Conservation (phyloP, 2,113 vertebrate species). For the Dromaius novaehollandiae region DNA sequence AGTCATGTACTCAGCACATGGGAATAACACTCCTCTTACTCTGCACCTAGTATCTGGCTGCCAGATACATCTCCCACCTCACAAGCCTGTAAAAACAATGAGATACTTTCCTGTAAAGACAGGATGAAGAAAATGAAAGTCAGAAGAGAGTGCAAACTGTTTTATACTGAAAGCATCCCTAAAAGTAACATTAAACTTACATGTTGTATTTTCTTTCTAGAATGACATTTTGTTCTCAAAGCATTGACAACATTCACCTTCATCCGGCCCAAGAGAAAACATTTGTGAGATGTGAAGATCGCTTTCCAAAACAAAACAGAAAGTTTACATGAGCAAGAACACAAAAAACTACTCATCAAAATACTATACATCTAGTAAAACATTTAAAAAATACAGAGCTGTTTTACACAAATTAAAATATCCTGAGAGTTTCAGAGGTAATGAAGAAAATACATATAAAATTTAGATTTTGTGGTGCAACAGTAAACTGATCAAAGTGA, state of each 20-base stretch:
- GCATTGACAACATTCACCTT: conserved; percentile 73
- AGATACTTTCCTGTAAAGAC: not conserved
- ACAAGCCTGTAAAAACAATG: not conserved
- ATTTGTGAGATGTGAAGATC: conserved; percentile 85
- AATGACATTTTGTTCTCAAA: conserved; percentile 85
- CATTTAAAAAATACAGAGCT: not conserved
- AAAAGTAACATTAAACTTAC: not conserved
- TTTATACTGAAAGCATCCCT: not conserved
- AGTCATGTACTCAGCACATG: accelerated
- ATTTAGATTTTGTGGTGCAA: not conserved
- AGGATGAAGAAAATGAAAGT: not conserved
- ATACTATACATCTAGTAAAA: not conserved
- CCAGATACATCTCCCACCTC: not conserved
- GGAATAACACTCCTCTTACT: not conserved
- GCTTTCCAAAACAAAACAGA: conserved; percentile 14
- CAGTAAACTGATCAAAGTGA: not conserved
- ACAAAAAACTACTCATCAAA: not conserved
- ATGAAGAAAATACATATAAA: not conserved
- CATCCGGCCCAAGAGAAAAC: conserved; percentile 81
- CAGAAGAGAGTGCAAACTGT: not conserved
- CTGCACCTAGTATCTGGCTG: not conserved
- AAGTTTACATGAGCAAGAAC: conserved; percentile 33
- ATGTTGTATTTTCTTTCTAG: conserved; percentile 71
- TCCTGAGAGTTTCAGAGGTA: not conserved
- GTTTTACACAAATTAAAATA: not conserved